These are phyloP conservation scores for Euphonia xanthogaster DNA, from an alignment of 2,797 vertebrate species.

Conservation along the genomic window DNA sequence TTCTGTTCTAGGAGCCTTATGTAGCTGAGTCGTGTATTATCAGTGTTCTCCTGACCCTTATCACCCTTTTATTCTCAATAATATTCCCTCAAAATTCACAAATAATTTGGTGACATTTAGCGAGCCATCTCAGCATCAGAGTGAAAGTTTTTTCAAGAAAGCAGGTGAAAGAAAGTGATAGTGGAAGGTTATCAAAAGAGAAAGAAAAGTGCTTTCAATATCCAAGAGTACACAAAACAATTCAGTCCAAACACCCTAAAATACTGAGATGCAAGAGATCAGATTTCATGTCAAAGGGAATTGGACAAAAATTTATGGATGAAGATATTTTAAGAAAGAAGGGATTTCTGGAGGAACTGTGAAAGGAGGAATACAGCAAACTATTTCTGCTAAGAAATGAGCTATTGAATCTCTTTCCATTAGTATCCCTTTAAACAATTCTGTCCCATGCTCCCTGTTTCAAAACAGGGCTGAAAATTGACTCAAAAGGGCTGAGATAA, in stretches of 20 bases:
- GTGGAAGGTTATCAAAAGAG: neutral
- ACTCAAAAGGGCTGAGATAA: neutral
- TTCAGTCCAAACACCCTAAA: neutral
- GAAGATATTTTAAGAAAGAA: neutral
- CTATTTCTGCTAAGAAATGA: neutral
- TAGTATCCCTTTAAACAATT: neutral
- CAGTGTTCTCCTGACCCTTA: constrained; percentile 33
- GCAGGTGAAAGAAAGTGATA: neutral
- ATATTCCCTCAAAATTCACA: constrained; percentile 40
- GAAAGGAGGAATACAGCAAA: neutral
- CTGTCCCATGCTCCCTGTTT: neutral
- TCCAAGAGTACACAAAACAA: neutral
- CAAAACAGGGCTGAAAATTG: neutral
- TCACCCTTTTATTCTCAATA: constrained; percentile 3
- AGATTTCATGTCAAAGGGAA: neutral
- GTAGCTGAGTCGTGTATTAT: neutral
- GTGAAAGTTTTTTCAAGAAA: neutral
- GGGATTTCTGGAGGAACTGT: neutral
- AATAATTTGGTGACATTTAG: constrained; percentile 59
- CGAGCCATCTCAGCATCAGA: constrained; percentile 5
- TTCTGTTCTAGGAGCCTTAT: neutral
- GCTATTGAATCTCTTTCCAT: neutral
- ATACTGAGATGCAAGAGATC: neutral
- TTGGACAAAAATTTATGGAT: neutral
- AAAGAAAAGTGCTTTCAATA: constrained; percentile 1